These are phyloP conservation scores for Nomada lathburiana DNA, from an alignment of 2,888 invertebrate species.

Conservation along the genomic window DNA sequence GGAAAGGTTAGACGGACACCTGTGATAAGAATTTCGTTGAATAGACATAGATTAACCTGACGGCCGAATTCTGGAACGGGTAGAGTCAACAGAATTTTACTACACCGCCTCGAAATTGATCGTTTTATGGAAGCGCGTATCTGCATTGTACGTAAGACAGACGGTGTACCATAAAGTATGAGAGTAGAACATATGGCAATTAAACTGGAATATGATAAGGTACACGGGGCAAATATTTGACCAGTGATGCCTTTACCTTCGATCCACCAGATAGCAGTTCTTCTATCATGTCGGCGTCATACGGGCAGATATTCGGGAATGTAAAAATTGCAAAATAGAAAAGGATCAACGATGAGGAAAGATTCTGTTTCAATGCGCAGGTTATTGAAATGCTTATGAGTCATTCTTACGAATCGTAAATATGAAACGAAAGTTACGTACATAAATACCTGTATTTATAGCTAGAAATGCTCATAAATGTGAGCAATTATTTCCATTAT, in stretches of 20 bases:
- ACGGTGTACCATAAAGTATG: conserved; percentile 68
- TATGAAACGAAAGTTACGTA: neutral
- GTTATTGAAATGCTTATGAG: neutral
- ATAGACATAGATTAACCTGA: no score
- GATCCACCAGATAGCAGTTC: conserved; percentile 61
- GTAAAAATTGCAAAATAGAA: conserved; percentile 21
- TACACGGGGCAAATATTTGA: conserved; percentile 78
- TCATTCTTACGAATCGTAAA: neutral
- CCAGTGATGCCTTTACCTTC: conserved; percentile 74
- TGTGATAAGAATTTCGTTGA: no score
- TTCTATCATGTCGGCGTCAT: conserved; percentile 61
- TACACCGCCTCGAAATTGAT: conserved; percentile 19
- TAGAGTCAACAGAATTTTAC: neutral
- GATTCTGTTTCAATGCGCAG: neutral
- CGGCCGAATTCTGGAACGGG: no score
- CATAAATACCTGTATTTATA: neutral
- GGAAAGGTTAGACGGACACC: no score
- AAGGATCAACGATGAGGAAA: neutral
- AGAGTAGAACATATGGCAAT: conserved; percentile 79
- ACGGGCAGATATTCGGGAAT: conserved; percentile 57
- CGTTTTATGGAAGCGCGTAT: conserved; percentile 14
- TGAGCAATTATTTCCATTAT: no score
- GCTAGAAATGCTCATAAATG: no score
- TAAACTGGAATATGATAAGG: conserved; percentile 80
- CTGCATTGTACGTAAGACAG: conserved; percentile 60